Base-by-base conservation (phyloP, 1,140 invertebrate genomes). In the Eurosta solidaginis region DNA sequence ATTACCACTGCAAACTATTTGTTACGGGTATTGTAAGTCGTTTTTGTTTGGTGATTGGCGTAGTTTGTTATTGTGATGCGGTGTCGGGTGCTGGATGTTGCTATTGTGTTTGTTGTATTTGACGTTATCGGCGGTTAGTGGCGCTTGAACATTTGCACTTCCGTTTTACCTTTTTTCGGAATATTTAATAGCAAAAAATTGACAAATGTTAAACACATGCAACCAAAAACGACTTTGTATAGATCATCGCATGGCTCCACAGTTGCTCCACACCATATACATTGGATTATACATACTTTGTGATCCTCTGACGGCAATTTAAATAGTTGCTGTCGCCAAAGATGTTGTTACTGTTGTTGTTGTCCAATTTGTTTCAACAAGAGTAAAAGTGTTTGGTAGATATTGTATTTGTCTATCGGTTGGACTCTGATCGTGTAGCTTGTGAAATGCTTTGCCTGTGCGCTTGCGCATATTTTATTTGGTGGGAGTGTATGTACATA, bases 311-410 rank as follows among this genome's bases (percentile, higher is more conserved):
- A 50, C 27, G 20, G 22, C 45, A 73, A 75, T 54, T 73, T 75
- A 80, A 80, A 79, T 59, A 45, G 25, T 40, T 49, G 74, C 76
- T 77, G 78, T 36, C 74, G 78, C 14, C 74, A 74, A 22, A 50
- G 25, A 22, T 52, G 74, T 10, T 78, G 63, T n/a, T 78, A 49
- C 20, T 79, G 78, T 40, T 52, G 77, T 76, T 81, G 80, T 20
- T 68, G 59, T 68, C 17, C 59, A 68, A 68, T 68, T 80, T 76
- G 75, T 10, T 33, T 33, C 47, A 59, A 29, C 79, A 80, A 44
- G 75, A 77, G 68, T 79, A 82, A 49, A 54, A 52, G 81, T 78
- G 79, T 81, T 78, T 80, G 79, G 5, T 74, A 33, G 14, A 20
- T 40, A 52, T 12, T 17, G 76, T 54, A 47, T 77, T 27, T 12